phyloP scores from a whole-genome alignment of 2,888 invertebrate genomes.

The Theretra japonica region DNA sequence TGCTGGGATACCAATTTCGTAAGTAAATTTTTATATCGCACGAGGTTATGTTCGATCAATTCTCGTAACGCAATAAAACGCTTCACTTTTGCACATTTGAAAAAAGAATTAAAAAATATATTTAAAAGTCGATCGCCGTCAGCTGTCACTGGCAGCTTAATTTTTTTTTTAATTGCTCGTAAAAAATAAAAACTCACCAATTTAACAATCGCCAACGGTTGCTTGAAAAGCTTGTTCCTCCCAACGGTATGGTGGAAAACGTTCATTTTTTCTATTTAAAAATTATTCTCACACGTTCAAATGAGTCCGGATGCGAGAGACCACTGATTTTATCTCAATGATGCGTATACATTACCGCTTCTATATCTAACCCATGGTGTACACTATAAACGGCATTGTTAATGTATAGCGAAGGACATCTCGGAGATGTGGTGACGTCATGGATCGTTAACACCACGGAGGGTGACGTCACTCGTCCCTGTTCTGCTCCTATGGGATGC shows the following conservation, averaged over 20 bases:
- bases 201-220: constrained; percentile 60
- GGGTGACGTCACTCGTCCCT: constrained; percentile 74
- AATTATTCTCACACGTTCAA: constrained; percentile 58
- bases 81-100: constrained; percentile 33
- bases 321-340: constrained; percentile 64
- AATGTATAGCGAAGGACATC: constrained; percentile 64
- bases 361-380: constrained; percentile 50
- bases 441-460: constrained; percentile 70
- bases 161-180: constrained; percentile 56
- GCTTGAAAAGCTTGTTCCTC: constrained; percentile 57
- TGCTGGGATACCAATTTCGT: constrained; percentile 74
- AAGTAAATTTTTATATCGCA: constrained; percentile 52
- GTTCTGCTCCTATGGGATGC: constrained; percentile 50
- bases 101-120: not conserved
- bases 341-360: constrained; percentile 57
- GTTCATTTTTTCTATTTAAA: constrained; percentile 62
- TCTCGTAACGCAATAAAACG: constrained; percentile 24
- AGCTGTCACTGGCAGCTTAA: constrained; percentile 66
- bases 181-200: constrained; percentile 62
- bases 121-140: constrained; percentile 53
- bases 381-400: constrained; percentile 55
- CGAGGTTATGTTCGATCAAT: constrained; percentile 22
- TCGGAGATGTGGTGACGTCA: constrained; percentile 77
- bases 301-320: constrained; percentile 55
- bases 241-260: constrained; percentile 66